Evolutionary conservation across 2,888 invertebrate species (phyloP).

Genomic region (Cyclophora albipunctata): DNA sequence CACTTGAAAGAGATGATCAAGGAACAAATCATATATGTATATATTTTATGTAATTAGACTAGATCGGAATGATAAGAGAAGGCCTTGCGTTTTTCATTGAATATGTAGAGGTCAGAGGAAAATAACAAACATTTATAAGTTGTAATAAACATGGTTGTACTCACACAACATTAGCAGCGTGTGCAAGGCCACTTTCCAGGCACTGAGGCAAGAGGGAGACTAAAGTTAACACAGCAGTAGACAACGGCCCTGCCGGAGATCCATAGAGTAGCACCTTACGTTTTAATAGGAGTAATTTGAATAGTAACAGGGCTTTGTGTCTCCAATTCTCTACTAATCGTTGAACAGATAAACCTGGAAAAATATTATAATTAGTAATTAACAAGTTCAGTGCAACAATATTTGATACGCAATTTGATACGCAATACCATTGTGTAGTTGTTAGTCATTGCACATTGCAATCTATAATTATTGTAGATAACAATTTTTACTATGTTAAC

Average conservation of each 20-base stretch:
- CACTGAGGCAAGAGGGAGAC: slow-evolving; percentile 93
- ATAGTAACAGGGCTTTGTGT: slow-evolving; percentile 93
- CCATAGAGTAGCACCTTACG: slow-evolving; percentile 93
- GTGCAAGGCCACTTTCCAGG: slow-evolving; percentile 87
- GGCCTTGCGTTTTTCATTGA: too few relatives aligned
- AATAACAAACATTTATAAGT: too few relatives aligned
- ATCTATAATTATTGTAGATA: too few relatives aligned
- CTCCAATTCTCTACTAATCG: slow-evolving; percentile 89
- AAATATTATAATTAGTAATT: neutral
- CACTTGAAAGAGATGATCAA: too few relatives aligned
- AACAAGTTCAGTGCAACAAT: too few relatives aligned
- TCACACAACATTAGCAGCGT: slow-evolving; percentile 88
- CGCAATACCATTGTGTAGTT: too few relatives aligned
- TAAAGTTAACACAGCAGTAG: slow-evolving; percentile 89
- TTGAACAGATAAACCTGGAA: slow-evolving; percentile 86
- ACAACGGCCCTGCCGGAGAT: slow-evolving; percentile 92
- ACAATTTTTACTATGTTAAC: too few relatives aligned
- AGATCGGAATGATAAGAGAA: neutral
- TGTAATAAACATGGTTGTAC: slow-evolving; percentile 17
- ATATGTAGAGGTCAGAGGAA: too few relatives aligned
- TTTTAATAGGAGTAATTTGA: slow-evolving; percentile 93
- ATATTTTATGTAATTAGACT: too few relatives aligned
- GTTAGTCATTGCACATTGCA: too few relatives aligned
- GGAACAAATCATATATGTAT: too few relatives aligned
- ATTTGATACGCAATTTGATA: too few relatives aligned